Conservation (phyloP, 2,113 vertebrate species). For the Erinaceus europaeus region DNA sequence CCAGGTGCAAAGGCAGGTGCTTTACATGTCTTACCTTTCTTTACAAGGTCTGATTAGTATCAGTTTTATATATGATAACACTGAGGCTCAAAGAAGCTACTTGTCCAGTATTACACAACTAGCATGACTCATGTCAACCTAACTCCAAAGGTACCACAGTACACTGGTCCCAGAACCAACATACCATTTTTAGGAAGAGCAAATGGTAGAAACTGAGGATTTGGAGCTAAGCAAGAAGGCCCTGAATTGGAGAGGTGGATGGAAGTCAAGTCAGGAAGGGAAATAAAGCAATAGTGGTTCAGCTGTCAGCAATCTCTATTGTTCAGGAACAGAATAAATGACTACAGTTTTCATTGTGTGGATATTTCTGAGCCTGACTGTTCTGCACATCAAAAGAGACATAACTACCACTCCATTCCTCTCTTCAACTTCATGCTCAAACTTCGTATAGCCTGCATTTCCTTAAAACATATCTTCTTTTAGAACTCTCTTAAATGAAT, state of each 20-base stretch:
- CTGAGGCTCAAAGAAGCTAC: neutral
- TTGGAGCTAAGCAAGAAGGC: neutral
- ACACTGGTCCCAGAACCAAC: neutral
- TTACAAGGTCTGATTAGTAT: neutral
- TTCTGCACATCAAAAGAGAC: neutral
- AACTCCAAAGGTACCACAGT: neutral
- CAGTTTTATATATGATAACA: constrained; percentile 21
- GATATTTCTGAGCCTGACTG: neutral
- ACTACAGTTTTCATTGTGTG: neutral
- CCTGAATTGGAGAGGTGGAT: neutral
- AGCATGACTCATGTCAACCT: neutral
- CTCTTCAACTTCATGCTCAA: neutral
- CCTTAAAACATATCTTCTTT: too few species aligned
- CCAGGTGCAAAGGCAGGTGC: neutral
- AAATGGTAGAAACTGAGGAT: neutral
- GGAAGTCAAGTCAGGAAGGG: constrained; percentile 6
- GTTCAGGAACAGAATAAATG: constrained; percentile 5
- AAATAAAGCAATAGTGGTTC: neutral
- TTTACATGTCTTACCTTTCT: neutral
- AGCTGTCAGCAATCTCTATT: neutral
- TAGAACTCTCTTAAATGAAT: too few species aligned
- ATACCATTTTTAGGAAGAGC: neutral
- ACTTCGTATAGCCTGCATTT: neutral
- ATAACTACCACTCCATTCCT: neutral
- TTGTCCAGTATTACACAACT: neutral